Evolutionary conservation across 2,888 invertebrate species (phyloP), one percentile per base, ranked within the genome.

Genomic region (Rhyacophila evoluta): DNA sequence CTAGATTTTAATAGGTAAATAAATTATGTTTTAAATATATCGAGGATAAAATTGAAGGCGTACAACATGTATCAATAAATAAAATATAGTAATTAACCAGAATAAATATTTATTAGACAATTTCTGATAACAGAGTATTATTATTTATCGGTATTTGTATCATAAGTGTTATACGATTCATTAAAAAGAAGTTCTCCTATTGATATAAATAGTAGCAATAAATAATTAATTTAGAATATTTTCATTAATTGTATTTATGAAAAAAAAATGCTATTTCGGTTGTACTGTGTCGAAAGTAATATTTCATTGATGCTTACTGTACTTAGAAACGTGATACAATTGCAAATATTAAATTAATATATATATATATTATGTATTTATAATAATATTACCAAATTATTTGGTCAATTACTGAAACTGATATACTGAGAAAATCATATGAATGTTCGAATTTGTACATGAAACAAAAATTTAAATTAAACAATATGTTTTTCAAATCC

Each of bases 11-110:
- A 25, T 55, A 55, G 55, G 29, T 36, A 15, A 36, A 70, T 29
- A 15, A 70, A 70, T 29, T 70, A 70, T 29, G 36, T 36, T 70
- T 70, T 70, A 70, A 33, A 19, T 70, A 70, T 70, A 70, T 29
- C 12, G 12, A 27, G 1, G 8, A 29, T 29, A 15, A 33, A 12
- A 27, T 70, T 70, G 2, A 29, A 33, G 8, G 36, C 15, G 15
- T 70, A 27, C n/a, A 8, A 70, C 6, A 12, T 11, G 29, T 19
- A 29, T 70, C 29, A 70, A 70, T 5, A 55, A 55, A 55, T 12
- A 55, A 55, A 38, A 19, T 15, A 19, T 41, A 41, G 15, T 41
- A 15, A 41, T 41, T 41, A 41, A 41, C 15, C 41, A 41, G 19
- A 41, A 55, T 8, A 25, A 25, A 55, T 55, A 55, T 55, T 25